Percentiles rank a stretch among this genome's conserved stretches.
phyloP scores from a whole-genome alignment of 2,113 vertebrate species.

The Charina bottae region DNA sequence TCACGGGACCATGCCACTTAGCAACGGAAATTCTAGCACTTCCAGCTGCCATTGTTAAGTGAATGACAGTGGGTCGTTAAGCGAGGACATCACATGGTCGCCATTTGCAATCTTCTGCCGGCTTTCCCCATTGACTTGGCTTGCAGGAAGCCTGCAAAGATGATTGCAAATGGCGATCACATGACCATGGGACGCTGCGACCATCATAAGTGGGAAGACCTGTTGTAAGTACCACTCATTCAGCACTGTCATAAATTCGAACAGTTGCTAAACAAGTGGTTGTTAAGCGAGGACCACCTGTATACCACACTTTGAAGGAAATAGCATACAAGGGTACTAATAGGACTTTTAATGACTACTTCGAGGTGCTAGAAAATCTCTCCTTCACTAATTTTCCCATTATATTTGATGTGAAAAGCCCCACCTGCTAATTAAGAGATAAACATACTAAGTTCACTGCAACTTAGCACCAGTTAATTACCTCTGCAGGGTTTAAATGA shows the following conservation, averaged over 20 bases:
- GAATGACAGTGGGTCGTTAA: background rate
- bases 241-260: background rate
- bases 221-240: background rate
- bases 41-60: background rate
- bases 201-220: background rate
- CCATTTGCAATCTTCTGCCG: background rate
- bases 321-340: background rate
- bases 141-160: background rate
- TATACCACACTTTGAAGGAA: background rate
- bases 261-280: background rate
- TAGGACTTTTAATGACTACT: background rate
- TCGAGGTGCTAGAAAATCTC: background rate
- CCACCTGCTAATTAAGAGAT: background rate
- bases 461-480: background rate
- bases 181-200: background rate
- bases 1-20: background rate
- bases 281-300: background rate
- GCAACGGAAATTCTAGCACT: background rate
- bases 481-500: background rate
- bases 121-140: background rate
- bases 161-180: background rate
- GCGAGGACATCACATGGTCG: background rate
- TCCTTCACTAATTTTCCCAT: background rate
- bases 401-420: background rate
- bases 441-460: background rate